phyloP scores from a whole-genome alignment of 2,888 invertebrate species.

The Trachelus tabidus region DNA sequence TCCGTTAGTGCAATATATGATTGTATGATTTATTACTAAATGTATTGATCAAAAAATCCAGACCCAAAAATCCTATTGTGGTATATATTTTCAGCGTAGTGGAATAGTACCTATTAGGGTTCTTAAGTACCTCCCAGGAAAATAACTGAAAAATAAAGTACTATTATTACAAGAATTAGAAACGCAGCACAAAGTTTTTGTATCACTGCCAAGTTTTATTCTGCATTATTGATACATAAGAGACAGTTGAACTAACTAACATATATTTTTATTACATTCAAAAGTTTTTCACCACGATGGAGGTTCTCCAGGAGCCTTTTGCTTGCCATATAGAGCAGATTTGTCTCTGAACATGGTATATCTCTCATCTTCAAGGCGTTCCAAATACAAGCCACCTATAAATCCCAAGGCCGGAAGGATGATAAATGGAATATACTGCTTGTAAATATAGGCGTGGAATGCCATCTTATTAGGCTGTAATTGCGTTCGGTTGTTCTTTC shows the following conservation, averaged over 20 bases:
- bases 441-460: background rate
- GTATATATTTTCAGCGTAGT: background rate
- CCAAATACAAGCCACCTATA: constrained; percentile 74
- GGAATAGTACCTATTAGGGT: background rate
- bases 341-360: constrained; percentile 82
- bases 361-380: constrained; percentile 77
- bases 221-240: constrained; percentile 1
- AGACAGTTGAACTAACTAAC: background rate
- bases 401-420: constrained; percentile 71
- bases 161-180: background rate
- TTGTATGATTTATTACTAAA: background rate
- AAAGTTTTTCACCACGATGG: constrained; percentile 74
- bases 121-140: background rate
- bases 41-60: background rate
- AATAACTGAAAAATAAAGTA: constrained; percentile 9
- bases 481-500: constrained; percentile 39
- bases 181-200: background rate
- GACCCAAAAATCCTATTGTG: background rate
- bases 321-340: constrained; percentile 80
- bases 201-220: constrained; percentile 1
- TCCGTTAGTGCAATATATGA: constrained; percentile 32
- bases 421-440: constrained; percentile 64
- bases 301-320: constrained; percentile 73
- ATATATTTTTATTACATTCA: constrained; percentile 7
- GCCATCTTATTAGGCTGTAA: background rate